phyloP scores from a whole-genome alignment of 2,888 invertebrate species.

The Drosophila melanocephala region DNA sequence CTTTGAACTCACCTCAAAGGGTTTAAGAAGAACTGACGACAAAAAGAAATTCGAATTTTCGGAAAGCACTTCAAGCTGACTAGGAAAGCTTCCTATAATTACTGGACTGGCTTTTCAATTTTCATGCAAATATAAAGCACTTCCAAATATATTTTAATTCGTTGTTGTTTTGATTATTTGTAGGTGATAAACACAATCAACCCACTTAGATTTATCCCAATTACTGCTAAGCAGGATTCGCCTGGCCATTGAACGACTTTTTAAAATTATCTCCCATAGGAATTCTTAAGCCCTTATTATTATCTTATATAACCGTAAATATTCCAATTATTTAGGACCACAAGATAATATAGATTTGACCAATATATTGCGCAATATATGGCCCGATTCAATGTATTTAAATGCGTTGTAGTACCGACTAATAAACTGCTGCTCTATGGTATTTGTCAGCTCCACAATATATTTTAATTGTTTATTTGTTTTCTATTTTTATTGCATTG shows the following conservation, averaged over 20 bases:
- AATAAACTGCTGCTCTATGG: background rate
- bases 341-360: background rate
- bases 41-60: background rate
- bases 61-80: background rate
- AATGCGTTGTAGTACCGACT: background rate
- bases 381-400: background rate
- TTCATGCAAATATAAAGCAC: background rate
- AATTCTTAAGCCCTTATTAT: background rate
- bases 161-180: background rate
- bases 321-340: background rate
- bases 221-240: slow-evolving; percentile 54
- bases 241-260: background rate
- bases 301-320: background rate
- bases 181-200: slow-evolving; percentile 15
- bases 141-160: background rate
- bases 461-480: background rate
- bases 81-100: background rate
- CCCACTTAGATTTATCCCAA: slow-evolving; percentile 52
- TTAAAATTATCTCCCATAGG: slow-evolving; percentile 73
- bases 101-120: background rate
- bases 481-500: background rate
- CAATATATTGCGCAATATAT: background rate
- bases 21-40: background rate
- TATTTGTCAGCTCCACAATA: background rate
- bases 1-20: background rate